These are phyloP conservation scores for Silurus lanzhouensis DNA, from an alignment of 2,797 vertebrate species.

Conservation along the genomic window DNA sequence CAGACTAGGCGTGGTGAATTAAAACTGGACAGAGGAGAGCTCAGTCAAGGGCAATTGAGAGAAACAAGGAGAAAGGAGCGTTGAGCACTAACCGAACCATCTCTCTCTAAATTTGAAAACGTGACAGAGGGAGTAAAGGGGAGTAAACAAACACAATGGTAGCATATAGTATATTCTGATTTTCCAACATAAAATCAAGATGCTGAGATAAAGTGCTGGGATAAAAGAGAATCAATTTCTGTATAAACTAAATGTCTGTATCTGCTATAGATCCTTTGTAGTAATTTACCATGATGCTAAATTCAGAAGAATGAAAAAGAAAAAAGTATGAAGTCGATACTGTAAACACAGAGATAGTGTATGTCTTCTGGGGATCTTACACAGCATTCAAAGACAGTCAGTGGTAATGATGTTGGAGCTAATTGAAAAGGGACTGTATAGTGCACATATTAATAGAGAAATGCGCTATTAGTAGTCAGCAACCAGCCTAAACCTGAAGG, in stretches of 20 bases:
- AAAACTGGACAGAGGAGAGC: constrained; percentile 42
- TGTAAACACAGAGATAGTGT: constrained; percentile 5
- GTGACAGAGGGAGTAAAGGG: neutral
- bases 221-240: neutral
- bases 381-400: constrained; percentile 21
- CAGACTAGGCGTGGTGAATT: constrained; percentile 39
- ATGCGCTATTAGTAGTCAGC: neutral
- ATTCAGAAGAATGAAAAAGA: neutral
- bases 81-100: constrained; percentile 15
- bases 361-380: constrained; percentile 10
- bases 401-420: constrained; percentile 27
- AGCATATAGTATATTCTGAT: no score
- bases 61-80: constrained; percentile 12
- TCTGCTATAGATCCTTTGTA: constrained; percentile 11
- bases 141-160: neutral
- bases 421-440: constrained; percentile 29
- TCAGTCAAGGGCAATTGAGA: constrained; percentile 55
- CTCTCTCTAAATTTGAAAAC: neutral
- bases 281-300: constrained; percentile 28
- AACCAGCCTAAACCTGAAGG: neutral
- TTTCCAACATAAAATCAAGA: neutral
- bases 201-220: neutral
- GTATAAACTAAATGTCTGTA: constrained; percentile 1
- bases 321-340: neutral
- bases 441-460: neutral